These are phyloP conservation scores for Oscheius sp. DNA, from an alignment of 2,888 invertebrate species.

Conservation along the genomic window DNA sequence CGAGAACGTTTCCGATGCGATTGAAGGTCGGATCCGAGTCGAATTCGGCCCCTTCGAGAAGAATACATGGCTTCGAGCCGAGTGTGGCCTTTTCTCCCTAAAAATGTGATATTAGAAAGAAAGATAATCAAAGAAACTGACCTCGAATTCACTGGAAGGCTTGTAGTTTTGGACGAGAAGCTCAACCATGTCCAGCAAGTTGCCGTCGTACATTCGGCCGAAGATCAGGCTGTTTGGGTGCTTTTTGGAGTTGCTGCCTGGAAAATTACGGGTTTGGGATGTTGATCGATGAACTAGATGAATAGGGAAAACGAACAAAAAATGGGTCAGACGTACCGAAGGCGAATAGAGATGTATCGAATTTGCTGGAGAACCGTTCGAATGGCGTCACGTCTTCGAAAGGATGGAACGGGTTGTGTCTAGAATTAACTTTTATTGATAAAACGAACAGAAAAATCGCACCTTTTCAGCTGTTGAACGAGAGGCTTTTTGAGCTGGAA, in stretches of 20 bases:
- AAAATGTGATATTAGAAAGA: slow-evolving; percentile 26
- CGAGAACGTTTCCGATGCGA: slow-evolving; percentile 86
- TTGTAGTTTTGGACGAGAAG: slow-evolving; percentile 87
- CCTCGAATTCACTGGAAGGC: slow-evolving; percentile 75
- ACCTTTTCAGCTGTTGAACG: slow-evolving; percentile 65
- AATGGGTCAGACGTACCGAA: slow-evolving; percentile 77
- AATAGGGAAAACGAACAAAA: background rate
- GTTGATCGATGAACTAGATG: no score
- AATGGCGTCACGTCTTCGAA: slow-evolving; percentile 90
- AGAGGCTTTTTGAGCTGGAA: slow-evolving; percentile 70
- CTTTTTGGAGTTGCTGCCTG: slow-evolving; percentile 89
- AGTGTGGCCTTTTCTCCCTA: slow-evolving; percentile 81
- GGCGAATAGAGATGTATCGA: slow-evolving; percentile 89
- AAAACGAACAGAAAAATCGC: slow-evolving; percentile 31
- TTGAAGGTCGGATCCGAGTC: slow-evolving; percentile 83
- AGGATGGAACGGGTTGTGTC: slow-evolving; percentile 82
- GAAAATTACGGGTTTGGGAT: background rate
- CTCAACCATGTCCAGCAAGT: slow-evolving; percentile 94
- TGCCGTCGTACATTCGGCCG: slow-evolving; percentile 87
- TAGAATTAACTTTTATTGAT: slow-evolving; percentile 42
- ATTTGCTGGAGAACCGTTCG: slow-evolving; percentile 82
- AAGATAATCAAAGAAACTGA: slow-evolving; percentile 17
- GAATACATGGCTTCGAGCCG: slow-evolving; percentile 89
- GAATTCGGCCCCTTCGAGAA: slow-evolving; percentile 93
- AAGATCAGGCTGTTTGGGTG: slow-evolving; percentile 61